phyloP scores from a whole-genome alignment of 1,140 invertebrate species.

The Ips nitidus region DNA sequence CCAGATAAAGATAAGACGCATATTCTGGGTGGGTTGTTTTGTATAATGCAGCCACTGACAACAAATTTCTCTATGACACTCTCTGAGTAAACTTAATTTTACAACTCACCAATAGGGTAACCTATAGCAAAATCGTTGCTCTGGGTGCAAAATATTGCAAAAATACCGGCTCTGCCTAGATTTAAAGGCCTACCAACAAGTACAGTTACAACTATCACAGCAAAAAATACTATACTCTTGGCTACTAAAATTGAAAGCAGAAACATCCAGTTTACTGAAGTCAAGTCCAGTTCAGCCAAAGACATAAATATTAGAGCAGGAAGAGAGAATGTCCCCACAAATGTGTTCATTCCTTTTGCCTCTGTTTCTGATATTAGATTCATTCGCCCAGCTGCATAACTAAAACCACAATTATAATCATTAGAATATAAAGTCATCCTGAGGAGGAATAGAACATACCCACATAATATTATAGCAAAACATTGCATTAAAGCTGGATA shows the following conservation, averaged over 20 bases:
- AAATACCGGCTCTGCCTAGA: conserved; percentile 82
- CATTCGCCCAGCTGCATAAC: conserved; percentile 85
- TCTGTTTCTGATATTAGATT: conserved; percentile 82
- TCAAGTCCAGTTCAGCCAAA: conserved; percentile 82
- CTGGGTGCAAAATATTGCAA: conserved; percentile 94
- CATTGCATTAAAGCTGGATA: conserved; percentile 89
- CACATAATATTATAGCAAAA: conserved; percentile 87
- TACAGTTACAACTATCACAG: conserved; percentile 77
- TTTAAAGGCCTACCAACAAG: conserved; percentile 78
- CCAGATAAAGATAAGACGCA: conserved; percentile 86
- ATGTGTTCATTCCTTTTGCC: conserved; percentile 88
- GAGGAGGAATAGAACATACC: conserved; percentile 58
- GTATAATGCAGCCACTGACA: conserved; percentile 75
- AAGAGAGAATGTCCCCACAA: conserved; percentile 90
- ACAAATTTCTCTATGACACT: background rate
- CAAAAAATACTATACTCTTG: conserved; percentile 83
- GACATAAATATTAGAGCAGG: conserved; percentile 91
- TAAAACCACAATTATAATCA: conserved; percentile 48
- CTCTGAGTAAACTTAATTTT: background rate
- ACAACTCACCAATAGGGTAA: conserved; percentile 85
- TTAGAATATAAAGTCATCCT: background rate
- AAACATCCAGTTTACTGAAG: conserved; percentile 86
- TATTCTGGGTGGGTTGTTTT: conserved; percentile 83
- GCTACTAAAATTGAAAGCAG: conserved; percentile 81
- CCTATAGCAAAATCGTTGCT: conserved; percentile 98